Conservation (phyloP, 2,797 vertebrate species). For the Scolopax bukidnonensis region DNA sequence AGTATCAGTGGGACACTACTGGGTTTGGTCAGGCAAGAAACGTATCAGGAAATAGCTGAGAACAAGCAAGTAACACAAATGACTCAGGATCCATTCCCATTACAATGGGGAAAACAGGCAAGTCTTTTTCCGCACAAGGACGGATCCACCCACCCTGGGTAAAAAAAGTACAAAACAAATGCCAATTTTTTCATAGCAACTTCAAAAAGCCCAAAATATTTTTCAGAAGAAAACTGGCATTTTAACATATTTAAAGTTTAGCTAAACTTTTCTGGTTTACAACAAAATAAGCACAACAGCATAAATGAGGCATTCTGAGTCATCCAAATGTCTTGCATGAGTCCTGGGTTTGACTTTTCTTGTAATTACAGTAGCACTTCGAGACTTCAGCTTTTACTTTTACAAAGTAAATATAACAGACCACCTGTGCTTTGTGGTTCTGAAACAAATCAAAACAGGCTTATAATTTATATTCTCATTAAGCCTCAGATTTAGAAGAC, state of each 20-base stretch:
- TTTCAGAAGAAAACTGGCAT: background rate
- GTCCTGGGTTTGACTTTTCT: background rate
- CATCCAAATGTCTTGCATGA: background rate
- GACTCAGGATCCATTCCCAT: constrained; percentile 34
- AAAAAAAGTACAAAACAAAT: background rate
- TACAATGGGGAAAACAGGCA: constrained; percentile 18
- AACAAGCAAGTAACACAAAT: background rate
- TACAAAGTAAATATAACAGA: background rate
- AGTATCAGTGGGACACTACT: background rate
- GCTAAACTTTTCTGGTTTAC: background rate
- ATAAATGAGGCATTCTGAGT: background rate
- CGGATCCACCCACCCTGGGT: background rate
- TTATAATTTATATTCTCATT: background rate
- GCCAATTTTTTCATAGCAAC: background rate
- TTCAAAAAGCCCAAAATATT: background rate
- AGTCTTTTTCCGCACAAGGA: background rate
- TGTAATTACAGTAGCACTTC: background rate
- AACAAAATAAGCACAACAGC: background rate
- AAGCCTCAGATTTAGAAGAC: background rate
- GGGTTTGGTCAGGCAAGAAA: background rate
- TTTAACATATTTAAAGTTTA: background rate
- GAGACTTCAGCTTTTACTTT: background rate
- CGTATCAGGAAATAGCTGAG: constrained; percentile 23
- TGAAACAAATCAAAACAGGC: background rate
- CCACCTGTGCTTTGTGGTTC: background rate